These are phyloP conservation scores for Gymnorhina tibicen DNA, from an alignment of 2,113 vertebrate genomes.

Conservation along the genomic window DNA sequence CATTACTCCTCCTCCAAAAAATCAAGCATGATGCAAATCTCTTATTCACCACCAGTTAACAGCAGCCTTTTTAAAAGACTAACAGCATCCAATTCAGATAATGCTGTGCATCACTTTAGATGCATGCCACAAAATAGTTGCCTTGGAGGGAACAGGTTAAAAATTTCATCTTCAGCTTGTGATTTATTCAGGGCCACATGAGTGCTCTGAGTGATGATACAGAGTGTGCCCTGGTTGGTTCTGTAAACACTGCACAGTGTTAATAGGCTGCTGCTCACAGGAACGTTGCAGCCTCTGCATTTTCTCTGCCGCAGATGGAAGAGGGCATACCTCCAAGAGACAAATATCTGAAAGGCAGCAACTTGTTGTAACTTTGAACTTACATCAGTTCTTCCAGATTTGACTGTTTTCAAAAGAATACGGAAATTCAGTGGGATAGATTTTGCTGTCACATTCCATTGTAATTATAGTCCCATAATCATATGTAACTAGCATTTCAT, in stretches of 20 bases:
- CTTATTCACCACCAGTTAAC: background rate
- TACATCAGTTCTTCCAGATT: background rate
- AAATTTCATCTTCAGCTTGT: background rate
- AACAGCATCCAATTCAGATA: background rate
- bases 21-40: background rate
- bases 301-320: background rate
- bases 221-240: background rate
- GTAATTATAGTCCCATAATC: background rate
- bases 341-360: background rate
- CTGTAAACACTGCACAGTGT: background rate
- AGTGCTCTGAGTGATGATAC: background rate
- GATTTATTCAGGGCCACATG: background rate
- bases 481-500: background rate
- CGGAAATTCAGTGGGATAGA: background rate
- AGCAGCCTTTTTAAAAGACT: background rate
- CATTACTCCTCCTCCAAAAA: background rate
- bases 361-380: background rate
- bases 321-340: background rate
- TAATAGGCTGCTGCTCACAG: background rate
- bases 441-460: background rate
- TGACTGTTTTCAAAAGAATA: background rate
- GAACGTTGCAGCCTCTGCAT: background rate
- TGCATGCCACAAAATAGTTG: background rate
- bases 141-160: background rate
- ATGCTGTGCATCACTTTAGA: background rate